A percentile compares a stretch with the other conserved stretches of the same genome.
Evolutionary conservation across 2,888 invertebrate genomes (phyloP).

Genomic region (Macrophya alboannulata): DNA sequence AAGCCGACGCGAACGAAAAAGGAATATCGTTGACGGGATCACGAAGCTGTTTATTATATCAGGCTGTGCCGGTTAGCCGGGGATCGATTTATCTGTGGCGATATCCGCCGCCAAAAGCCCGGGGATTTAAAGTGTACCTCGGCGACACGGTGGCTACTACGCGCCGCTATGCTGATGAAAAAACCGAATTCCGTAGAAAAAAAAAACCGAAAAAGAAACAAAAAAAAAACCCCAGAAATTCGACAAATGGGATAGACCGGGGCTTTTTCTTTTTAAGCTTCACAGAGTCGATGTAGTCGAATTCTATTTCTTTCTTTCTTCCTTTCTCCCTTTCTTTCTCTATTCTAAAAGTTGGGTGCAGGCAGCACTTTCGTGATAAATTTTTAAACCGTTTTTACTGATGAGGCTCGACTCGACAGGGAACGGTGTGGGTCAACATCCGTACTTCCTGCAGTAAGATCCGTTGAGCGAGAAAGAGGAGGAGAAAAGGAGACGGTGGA

Average conservation of each 20-base stretch:
- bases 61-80: constrained; percentile 19
- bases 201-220: background rate
- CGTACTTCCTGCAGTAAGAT: background rate
- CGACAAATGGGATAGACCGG: background rate
- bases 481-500: background rate
- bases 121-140: constrained; percentile 39
- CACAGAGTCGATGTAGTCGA: background rate
- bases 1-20: constrained; percentile 27
- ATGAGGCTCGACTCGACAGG: background rate
- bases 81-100: constrained; percentile 50
- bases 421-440: background rate
- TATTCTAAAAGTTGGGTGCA: background rate
- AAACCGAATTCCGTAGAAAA: background rate
- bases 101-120: constrained; percentile 33
- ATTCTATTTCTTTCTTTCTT: background rate
- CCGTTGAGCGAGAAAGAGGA: background rate
- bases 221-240: background rate
- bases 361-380: background rate
- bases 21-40: constrained; percentile 51
- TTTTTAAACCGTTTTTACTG: background rate
- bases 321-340: background rate
- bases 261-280: background rate
- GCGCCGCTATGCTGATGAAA: constrained; percentile 5
- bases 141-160: constrained; percentile 20
- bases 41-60: constrained; percentile 48